phyloP scores from a whole-genome alignment of 2,113 vertebrate species.

The Sigmodon hispidus region DNA sequence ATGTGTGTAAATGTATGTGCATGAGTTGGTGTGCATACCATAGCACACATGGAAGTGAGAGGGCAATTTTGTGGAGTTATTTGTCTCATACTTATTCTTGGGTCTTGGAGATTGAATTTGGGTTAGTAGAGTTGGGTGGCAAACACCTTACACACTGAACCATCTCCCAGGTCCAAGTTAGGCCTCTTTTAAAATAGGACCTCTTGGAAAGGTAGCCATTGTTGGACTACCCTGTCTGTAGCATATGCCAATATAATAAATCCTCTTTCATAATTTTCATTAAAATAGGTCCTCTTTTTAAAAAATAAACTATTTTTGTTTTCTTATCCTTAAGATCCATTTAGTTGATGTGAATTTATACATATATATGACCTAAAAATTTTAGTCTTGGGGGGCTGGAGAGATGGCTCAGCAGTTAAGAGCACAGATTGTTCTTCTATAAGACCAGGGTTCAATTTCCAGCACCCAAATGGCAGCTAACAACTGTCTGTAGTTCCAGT shows the following conservation, averaged over 20 bases:
- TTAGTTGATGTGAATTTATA: slow-evolving; percentile 45
- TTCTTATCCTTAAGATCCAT: neutral
- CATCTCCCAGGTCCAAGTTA: neutral
- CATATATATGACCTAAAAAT: neutral
- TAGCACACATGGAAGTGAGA: neutral
- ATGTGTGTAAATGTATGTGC: neutral
- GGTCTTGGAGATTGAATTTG: neutral
- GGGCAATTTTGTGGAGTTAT: neutral
- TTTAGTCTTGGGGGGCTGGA: no score
- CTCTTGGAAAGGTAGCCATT: neutral
- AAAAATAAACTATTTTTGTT: neutral
- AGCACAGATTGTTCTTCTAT: no score
- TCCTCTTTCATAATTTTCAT: neutral
- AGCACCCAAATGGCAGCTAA: no score
- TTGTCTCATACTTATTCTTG: neutral
- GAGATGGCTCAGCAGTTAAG: no score
- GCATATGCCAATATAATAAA: neutral
- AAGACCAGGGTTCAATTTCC: no score
- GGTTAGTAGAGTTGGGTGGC: neutral
- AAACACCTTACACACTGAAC: neutral
- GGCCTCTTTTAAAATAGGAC: neutral
- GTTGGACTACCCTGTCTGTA: neutral
- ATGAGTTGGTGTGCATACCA: neutral
- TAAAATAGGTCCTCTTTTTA: neutral
- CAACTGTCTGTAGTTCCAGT: no score